phyloP scores from a whole-genome alignment of 2,888 invertebrate genomes.

The Aleiodes leptofemur region DNA sequence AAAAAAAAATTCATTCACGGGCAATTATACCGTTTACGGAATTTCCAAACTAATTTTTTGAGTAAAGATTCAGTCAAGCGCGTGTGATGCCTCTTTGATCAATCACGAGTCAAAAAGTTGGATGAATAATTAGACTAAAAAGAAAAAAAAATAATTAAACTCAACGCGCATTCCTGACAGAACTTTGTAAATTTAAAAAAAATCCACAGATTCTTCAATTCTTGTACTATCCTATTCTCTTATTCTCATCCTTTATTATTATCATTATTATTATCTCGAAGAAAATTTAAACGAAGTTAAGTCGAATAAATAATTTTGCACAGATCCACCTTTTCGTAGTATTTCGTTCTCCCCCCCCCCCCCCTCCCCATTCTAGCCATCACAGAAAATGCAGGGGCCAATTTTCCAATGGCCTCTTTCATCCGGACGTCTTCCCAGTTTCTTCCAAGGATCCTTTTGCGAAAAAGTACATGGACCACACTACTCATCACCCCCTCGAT shows the following conservation, averaged over 20 bases:
- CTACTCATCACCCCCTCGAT: conserved; percentile 66
- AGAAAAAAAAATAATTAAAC: too few species aligned
- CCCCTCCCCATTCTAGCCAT: background rate
- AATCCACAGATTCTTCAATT: conserved; percentile 29
- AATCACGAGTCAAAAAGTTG: conserved; percentile 14
- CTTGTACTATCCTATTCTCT: conserved; percentile 22
- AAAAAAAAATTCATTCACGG: too few species aligned
- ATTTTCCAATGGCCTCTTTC: conserved; percentile 43
- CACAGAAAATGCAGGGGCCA: conserved; percentile 39
- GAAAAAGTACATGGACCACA: conserved; percentile 56
- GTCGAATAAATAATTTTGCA: conserved; percentile 68
- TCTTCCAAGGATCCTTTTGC: conserved; percentile 42
- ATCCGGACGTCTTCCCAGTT: conserved; percentile 33
- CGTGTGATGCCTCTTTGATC: conserved; percentile 6
- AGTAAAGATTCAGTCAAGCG: too few species aligned
- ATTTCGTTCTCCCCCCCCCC: conserved; percentile 50
- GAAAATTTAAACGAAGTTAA: conserved; percentile 60
- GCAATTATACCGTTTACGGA: too few species aligned
- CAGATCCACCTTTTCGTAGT: conserved; percentile 68
- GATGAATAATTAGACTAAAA: background rate
- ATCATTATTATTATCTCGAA: conserved; percentile 43
- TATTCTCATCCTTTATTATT: background rate
- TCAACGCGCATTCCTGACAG: background rate
- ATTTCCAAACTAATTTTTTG: too few species aligned
- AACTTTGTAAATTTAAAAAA: conserved; percentile 39